Percentiles rank a stretch among this genome's conserved stretches.
Conservation (phyloP, 1,140 invertebrate species). For the Drosophila serrata region DNA sequence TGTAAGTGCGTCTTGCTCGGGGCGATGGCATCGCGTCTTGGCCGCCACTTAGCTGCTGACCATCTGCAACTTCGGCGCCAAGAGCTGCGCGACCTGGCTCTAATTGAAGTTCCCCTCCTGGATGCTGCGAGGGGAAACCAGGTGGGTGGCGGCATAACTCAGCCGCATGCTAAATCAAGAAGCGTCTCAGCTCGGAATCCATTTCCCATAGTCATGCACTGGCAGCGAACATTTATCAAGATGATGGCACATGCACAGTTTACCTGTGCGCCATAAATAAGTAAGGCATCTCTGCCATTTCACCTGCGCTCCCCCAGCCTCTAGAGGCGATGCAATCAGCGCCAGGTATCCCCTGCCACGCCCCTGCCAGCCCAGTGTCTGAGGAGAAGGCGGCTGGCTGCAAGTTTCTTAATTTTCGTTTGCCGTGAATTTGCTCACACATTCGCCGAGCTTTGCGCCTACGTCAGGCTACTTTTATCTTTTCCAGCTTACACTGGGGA, state of each 20-base stretch:
- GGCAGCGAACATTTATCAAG: slow-evolving; percentile 69
- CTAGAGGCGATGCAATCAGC: slow-evolving; percentile 51
- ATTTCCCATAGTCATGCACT: slow-evolving; percentile 64
- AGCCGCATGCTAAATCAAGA: slow-evolving; percentile 61
- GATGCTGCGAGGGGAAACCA: slow-evolving; percentile 11
- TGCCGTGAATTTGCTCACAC: slow-evolving; percentile 60
- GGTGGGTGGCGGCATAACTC: slow-evolving; percentile 58
- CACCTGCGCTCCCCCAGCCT: neutral
- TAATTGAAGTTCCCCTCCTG: slow-evolving; percentile 55
- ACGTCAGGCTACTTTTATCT: slow-evolving; percentile 37
- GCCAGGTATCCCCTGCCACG: slow-evolving; percentile 32
- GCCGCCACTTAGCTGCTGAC: slow-evolving; percentile 57
- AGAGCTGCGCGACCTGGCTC: slow-evolving; percentile 14
- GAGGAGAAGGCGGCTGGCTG: slow-evolving; percentile 28
- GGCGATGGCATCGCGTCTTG: slow-evolving; percentile 40
- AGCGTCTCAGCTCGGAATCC: slow-evolving; percentile 58
- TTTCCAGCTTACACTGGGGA: slow-evolving; percentile 3
- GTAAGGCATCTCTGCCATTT: slow-evolving; percentile 39
- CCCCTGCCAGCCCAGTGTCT: slow-evolving; percentile 19
- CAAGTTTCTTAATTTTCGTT: slow-evolving; percentile 78
- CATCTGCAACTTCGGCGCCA: slow-evolving; percentile 48
- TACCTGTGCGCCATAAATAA: slow-evolving; percentile 70
- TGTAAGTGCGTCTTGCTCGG: slow-evolving; percentile 44
- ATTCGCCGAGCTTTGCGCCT: slow-evolving; percentile 40
- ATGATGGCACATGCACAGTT: slow-evolving; percentile 46